A percentile compares a stretch with the other conserved stretches of the same genome.
These are phyloP conservation scores for Rhabdomys dilectus DNA, from an alignment of 2,113 vertebrate genomes.

Conservation along the genomic window DNA sequence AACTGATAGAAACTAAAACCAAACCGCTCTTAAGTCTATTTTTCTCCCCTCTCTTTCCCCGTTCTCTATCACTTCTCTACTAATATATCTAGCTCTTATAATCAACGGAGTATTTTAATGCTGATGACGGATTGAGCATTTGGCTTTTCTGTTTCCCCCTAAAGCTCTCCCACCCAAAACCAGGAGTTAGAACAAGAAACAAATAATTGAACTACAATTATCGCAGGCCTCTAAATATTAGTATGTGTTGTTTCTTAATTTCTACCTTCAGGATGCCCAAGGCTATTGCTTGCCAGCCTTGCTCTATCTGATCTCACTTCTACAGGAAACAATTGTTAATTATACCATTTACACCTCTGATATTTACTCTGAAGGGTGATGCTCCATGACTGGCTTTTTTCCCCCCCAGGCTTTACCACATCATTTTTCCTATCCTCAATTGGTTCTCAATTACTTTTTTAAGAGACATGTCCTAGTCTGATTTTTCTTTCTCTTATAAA, in stretches of 20 bases:
- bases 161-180: conserved; percentile 23
- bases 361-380: neutral
- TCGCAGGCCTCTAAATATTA: conserved; percentile 40
- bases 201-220: neutral
- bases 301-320: neutral
- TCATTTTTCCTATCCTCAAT: neutral
- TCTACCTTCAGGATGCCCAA: neutral
- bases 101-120: neutral
- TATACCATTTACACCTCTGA: neutral
- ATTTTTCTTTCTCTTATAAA: neutral
- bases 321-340: conserved; percentile 33
- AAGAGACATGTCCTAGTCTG: neutral
- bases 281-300: neutral
- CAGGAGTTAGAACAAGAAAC: conserved; percentile 37
- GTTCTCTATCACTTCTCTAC: neutral
- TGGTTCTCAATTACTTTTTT: neutral
- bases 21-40: neutral
- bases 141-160: neutral
- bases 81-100: neutral
- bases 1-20: conserved; percentile 41
- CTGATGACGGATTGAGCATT: neutral
- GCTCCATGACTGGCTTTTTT: neutral
- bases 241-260: neutral
- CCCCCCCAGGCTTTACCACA: neutral
- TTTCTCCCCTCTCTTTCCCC: neutral